Evolutionary conservation across 2,888 invertebrate species (phyloP).

Genomic region (Himalopsyche tibetana): DNA sequence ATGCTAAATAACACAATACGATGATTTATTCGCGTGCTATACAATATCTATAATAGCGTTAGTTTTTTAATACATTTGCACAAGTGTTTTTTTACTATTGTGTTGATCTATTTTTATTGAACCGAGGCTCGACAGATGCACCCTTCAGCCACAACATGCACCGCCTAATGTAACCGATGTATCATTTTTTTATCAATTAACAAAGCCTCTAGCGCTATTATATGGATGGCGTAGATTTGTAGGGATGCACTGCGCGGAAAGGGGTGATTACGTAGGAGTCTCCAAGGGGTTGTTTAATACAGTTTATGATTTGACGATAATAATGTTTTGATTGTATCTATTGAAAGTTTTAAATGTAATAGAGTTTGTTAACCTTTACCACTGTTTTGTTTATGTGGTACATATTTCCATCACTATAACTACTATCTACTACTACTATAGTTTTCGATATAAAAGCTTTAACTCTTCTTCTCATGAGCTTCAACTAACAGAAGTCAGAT

Average conservation of each 20-base stretch:
- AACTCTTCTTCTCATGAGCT: too few species aligned
- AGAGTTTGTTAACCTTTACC: too few species aligned
- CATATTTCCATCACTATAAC: too few species aligned
- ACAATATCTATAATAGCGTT: neutral
- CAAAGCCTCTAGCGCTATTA: constrained; percentile 46
- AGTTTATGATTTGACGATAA: constrained; percentile 3
- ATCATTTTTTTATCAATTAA: constrained; percentile 58
- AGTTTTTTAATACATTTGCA: constrained; percentile 61
- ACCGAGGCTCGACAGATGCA: constrained; percentile 46
- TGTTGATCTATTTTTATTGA: neutral
- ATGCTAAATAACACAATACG: neutral
- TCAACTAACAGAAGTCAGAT: too few species aligned
- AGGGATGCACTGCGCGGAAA: neutral
- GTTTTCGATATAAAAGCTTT: too few species aligned
- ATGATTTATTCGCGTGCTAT: constrained; percentile 50
- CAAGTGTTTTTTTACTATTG: constrained; percentile 58
- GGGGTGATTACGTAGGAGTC: neutral
- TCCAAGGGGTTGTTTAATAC: neutral
- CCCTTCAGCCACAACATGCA: constrained; percentile 16
- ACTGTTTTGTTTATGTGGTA: too few species aligned
- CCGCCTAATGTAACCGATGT: constrained; percentile 49
- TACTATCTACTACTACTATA: too few species aligned
- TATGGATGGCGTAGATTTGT: neutral
- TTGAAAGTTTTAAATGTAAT: too few species aligned
- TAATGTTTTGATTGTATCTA: too few species aligned